A percentile compares a stretch with the other conserved stretches of the same genome.
phyloP scores from a whole-genome alignment of 2,113 vertebrate species.

The Chaetorhynchus papuensis region DNA sequence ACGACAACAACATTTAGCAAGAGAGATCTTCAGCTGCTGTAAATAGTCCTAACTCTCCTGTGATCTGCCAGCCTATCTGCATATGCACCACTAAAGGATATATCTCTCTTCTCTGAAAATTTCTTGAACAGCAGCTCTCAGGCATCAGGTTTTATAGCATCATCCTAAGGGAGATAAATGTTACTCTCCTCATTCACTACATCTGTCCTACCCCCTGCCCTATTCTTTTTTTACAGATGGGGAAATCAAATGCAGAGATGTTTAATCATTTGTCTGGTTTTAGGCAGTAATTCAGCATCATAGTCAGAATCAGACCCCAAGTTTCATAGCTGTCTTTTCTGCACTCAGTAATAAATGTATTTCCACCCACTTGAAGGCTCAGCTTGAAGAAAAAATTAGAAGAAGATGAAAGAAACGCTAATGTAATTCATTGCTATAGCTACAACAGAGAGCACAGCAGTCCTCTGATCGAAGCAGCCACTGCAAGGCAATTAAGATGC shows the following conservation, averaged over 20 bases:
- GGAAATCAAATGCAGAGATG: neutral
- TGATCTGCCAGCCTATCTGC: neutral
- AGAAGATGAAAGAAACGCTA: neutral
- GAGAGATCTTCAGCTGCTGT: conserved; percentile 13
- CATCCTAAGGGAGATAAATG: neutral
- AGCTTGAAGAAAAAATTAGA: conserved; percentile 29
- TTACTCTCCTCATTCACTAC: neutral
- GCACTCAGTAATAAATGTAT: neutral
- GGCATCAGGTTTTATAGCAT: neutral
- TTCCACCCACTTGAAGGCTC: conserved; percentile 24
- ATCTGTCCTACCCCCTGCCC: neutral
- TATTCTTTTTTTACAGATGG: neutral
- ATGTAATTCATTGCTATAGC: neutral
- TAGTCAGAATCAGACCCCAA: neutral
- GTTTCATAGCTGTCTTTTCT: neutral
- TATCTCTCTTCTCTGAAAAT: neutral
- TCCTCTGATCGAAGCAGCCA: neutral
- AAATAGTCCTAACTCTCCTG: neutral
- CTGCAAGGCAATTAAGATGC: neutral
- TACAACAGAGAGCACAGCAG: neutral
- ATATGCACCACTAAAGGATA: neutral
- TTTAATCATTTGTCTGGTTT: neutral
- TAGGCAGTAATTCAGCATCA: neutral
- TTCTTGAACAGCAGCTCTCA: neutral
- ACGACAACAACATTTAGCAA: neutral